Evolutionary conservation across 2,797 vertebrate species (phyloP).

Genomic region (Phalloptychus januarius): DNA sequence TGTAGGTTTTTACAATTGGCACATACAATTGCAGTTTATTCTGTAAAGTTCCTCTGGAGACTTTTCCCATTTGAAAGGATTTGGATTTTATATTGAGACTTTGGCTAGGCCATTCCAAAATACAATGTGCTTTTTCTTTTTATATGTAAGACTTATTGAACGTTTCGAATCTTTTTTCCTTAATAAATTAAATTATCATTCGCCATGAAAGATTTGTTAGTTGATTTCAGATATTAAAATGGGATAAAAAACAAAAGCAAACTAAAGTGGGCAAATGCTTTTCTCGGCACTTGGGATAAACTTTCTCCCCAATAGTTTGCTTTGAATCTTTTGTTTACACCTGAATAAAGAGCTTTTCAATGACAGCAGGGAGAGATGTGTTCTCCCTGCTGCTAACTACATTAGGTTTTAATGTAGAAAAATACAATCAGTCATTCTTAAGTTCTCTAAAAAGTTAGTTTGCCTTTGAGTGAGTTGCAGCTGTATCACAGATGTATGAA

Average conservation of each 20-base stretch:
- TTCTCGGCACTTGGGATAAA: not conserved
- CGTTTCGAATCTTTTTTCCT: not conserved
- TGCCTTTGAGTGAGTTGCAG: not conserved
- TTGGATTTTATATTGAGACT: not conserved
- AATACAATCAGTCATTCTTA: not conserved
- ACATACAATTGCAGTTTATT: not conserved
- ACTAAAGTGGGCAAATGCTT: not conserved
- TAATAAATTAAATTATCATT: not conserved
- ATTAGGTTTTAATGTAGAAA: not conserved
- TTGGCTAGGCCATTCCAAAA: not conserved
- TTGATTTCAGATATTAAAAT: not conserved
- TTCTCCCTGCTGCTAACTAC: no score
- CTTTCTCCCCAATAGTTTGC: not conserved
- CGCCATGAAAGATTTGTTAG: not conserved
- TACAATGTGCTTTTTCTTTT: not conserved
- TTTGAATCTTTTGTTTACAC: not conserved
- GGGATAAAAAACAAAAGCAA: not conserved
- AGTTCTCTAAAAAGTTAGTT: not conserved
- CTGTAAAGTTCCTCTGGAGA: not conserved
- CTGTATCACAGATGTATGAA: not conserved
- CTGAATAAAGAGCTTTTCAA: not conserved
- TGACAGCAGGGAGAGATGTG: not conserved
- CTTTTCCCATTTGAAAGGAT: not conserved
- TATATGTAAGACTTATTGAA: not conserved
- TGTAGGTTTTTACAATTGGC: not conserved